A percentile compares a stretch with the other conserved stretches of the same genome.
Conservation (phyloP, 2,113 vertebrate genomes). For the Corapipo altera region DNA sequence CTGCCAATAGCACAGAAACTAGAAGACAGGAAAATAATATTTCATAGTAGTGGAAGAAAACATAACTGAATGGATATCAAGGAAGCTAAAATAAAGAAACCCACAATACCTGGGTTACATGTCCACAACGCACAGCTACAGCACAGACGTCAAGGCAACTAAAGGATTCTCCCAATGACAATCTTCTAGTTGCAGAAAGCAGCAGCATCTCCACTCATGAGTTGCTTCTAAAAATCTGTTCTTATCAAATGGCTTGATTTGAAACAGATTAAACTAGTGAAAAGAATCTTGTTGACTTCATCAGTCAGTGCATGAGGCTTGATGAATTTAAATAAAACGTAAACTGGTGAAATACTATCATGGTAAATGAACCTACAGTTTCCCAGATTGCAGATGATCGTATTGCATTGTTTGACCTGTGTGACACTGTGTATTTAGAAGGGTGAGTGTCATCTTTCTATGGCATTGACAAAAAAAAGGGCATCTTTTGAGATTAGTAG, state of each 20-base stretch:
- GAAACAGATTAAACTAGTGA: not conserved
- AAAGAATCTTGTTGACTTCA: not conserved
- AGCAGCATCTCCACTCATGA: not conserved
- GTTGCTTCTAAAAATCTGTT: constrained; percentile 4
- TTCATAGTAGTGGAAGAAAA: not conserved
- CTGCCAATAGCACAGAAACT: not conserved
- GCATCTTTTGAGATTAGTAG: not conserved
- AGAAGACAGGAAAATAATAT: not conserved
- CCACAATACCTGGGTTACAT: not conserved
- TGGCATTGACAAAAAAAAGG: not conserved
- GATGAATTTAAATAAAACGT: not conserved
- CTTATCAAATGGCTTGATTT: not conserved
- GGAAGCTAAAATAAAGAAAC: constrained; percentile 24
- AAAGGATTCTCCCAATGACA: not conserved
- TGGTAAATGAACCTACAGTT: not conserved
- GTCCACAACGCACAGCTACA: not conserved
- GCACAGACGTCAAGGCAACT: not conserved
- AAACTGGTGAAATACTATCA: not conserved
- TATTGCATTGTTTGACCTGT: not conserved
- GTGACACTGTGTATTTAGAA: not conserved
- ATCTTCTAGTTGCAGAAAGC: not conserved
- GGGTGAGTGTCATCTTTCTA: not conserved
- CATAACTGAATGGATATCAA: not conserved
- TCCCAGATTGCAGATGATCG: not conserved
- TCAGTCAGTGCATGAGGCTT: not conserved